Conservation (phyloP, 2,888 invertebrate species). For the Oscheius onirici region DNA sequence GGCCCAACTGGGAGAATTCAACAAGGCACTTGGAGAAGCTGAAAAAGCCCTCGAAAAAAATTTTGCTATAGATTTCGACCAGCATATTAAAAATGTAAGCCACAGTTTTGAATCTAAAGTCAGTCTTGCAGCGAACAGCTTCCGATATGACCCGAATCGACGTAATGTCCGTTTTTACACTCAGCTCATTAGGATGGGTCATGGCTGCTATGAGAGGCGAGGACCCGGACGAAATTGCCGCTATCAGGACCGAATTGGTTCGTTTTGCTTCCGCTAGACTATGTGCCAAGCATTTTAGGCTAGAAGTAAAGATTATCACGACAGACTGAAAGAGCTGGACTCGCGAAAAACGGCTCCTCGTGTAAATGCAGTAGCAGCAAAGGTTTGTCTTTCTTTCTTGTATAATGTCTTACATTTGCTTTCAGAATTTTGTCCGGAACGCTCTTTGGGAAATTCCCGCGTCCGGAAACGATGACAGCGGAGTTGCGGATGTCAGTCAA, state of each 20-base stretch:
- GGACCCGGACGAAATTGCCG: constrained; percentile 16
- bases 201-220: constrained; percentile 27
- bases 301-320: constrained; percentile 28
- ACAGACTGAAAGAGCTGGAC: constrained; percentile 2
- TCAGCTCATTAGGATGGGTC: constrained; percentile 13
- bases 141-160: constrained; percentile 28
- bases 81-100: constrained; percentile 30
- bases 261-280: background rate
- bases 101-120: background rate
- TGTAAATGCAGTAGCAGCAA: constrained; percentile 22
- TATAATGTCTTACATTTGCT: too few relatives aligned
- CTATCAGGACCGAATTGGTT: constrained; percentile 22
- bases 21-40: constrained; percentile 24
- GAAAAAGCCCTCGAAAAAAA: constrained; percentile 15
- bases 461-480: background rate
- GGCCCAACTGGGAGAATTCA: constrained; percentile 21
- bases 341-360: constrained; percentile 24
- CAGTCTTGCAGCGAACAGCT: constrained; percentile 18
- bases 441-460: constrained; percentile 34
- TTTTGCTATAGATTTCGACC: constrained; percentile 22
- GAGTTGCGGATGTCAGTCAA: background rate
- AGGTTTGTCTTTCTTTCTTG: too few relatives aligned
- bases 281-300: constrained; percentile 14
- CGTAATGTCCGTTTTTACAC: constrained; percentile 30
- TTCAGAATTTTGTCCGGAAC: constrained; percentile 30